Conservation (phyloP, 2,797 vertebrate species). For the Astyanax mexicanus region DNA sequence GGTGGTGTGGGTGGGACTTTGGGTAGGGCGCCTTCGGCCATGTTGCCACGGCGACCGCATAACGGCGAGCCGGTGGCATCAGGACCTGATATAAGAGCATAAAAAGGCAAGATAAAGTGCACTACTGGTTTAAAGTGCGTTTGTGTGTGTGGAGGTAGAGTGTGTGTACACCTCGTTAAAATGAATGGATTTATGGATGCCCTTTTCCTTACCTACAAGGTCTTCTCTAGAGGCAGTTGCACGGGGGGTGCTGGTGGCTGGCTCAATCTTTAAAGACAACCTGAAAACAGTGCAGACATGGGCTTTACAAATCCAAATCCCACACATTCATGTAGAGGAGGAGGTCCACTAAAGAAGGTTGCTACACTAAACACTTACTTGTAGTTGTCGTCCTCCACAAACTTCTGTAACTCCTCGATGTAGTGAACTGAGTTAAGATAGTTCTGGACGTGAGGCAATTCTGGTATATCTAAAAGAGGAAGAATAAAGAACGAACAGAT, state of each 20-base stretch:
- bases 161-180: neutral
- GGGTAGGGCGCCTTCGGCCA: conserved; percentile 81
- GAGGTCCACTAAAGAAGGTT: neutral
- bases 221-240: conserved; percentile 94
- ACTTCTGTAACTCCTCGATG: conserved; percentile 98
- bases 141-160: neutral
- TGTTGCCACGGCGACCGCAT: conserved; percentile 83
- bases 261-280: conserved; percentile 97
- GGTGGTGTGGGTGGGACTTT: conserved; percentile 89
- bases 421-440: conserved; percentile 97
- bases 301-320: neutral
- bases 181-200: neutral
- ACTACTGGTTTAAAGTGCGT: neutral
- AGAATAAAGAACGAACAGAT: neutral
- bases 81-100: conserved; percentile 75
- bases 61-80: conserved; percentile 91
- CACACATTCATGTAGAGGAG: neutral
- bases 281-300: conserved; percentile 66
- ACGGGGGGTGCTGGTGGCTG: conserved; percentile 93
- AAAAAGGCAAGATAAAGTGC: neutral
- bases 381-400: conserved; percentile 99
- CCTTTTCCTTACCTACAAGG: conserved; percentile 83
- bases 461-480: conserved; percentile 84
- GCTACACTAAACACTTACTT: conserved; percentile 85
- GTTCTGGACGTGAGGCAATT: conserved; percentile 97